These are phyloP conservation scores for Drosophila sordidapex DNA, from an alignment of 2,888 invertebrate genomes.

Conservation along the genomic window DNA sequence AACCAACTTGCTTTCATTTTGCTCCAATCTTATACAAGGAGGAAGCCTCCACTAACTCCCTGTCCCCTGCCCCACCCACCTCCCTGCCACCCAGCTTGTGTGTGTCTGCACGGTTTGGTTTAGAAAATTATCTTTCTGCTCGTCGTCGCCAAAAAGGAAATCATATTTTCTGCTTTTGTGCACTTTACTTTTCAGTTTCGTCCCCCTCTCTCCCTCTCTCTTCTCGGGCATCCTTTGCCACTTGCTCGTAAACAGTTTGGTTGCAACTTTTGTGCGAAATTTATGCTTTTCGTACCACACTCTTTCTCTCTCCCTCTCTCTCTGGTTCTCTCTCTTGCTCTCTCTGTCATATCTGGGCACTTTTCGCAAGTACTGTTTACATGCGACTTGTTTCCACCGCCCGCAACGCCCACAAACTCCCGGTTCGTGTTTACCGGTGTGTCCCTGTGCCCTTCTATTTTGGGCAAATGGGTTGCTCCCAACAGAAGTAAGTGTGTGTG, in stretches of 20 bases:
- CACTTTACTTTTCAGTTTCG: constrained; percentile 80
- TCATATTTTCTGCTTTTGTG: constrained; percentile 84
- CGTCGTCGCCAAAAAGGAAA: constrained; percentile 83
- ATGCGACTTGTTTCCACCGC: constrained; percentile 54
- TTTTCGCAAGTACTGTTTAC: constrained; percentile 70
- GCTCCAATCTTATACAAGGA: constrained; percentile 43
- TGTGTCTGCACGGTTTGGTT: constrained; percentile 53
- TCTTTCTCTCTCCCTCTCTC: not conserved
- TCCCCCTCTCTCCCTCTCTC: constrained; percentile 2
- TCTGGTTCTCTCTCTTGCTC: not conserved
- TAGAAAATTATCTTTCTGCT: constrained; percentile 83
- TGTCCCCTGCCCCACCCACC: not conserved
- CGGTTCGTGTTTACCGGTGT: constrained; percentile 26
- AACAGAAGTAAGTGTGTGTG: constrained; percentile 14
- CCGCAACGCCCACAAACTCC: constrained; percentile 4
- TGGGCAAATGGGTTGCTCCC: constrained; percentile 59
- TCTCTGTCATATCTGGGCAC: constrained; percentile 65
- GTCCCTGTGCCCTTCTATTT: constrained; percentile 37
- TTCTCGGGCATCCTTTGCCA: constrained; percentile 21
- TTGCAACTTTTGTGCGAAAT: constrained; percentile 82
- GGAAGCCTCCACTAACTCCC: constrained; percentile 4
- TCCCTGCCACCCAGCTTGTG: constrained; percentile 13
- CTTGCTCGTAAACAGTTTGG: constrained; percentile 79
- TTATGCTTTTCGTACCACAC: constrained; percentile 73
- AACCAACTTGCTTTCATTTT: constrained; percentile 66